Evolutionary conservation across 1,140 invertebrate genomes (phyloP).

Genomic region (Bemisia tabaci): DNA sequence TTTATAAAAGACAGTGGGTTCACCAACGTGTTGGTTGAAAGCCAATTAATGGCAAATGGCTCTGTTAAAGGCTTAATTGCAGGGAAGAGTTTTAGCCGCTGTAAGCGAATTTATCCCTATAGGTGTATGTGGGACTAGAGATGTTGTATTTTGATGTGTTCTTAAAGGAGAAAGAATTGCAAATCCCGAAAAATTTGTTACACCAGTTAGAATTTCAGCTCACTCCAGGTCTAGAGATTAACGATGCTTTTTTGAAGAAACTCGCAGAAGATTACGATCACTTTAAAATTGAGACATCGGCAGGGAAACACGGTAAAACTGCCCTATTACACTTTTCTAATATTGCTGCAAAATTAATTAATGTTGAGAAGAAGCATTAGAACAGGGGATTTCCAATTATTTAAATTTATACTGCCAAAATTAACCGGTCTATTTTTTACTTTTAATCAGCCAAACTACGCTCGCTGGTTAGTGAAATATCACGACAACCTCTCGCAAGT

Average conservation of each 20-base stretch:
- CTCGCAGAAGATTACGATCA: slow-evolving; percentile 18
- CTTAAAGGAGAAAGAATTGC: slow-evolving; percentile 1
- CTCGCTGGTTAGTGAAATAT: slow-evolving; percentile 20
- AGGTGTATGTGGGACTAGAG: slow-evolving; percentile 30
- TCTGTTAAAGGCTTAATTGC: slow-evolving; percentile 32
- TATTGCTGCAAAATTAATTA: too few relatives aligned
- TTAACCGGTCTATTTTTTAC: slow-evolving; percentile 25
- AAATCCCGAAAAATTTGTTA: slow-evolving; percentile 5
- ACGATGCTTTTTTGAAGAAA: not conserved
- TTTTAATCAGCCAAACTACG: slow-evolving; percentile 27
- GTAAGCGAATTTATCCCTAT: slow-evolving; percentile 33
- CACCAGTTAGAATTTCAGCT: not conserved
- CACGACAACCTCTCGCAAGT: slow-evolving; percentile 15
- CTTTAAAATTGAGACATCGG: too few relatives aligned
- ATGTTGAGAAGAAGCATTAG: slow-evolving; percentile 23
- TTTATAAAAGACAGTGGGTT: slow-evolving; percentile 32
- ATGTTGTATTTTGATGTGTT: slow-evolving; percentile 26
- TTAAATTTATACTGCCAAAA: slow-evolving; percentile 19
- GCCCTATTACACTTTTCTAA: slow-evolving; percentile 21
- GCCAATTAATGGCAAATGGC: slow-evolving; percentile 30
- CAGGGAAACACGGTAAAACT: slow-evolving; percentile 27
- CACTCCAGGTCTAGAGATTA: not conserved
- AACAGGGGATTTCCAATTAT: slow-evolving; percentile 23
- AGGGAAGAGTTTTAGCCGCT: slow-evolving; percentile 35
- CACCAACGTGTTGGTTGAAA: slow-evolving; percentile 30